Evolutionary conservation across 35 echinoderm and acorn worm genomes (phyloP), one percentile per base, ranked within the genome.

Genomic region (Amphiura filiformis): DNA sequence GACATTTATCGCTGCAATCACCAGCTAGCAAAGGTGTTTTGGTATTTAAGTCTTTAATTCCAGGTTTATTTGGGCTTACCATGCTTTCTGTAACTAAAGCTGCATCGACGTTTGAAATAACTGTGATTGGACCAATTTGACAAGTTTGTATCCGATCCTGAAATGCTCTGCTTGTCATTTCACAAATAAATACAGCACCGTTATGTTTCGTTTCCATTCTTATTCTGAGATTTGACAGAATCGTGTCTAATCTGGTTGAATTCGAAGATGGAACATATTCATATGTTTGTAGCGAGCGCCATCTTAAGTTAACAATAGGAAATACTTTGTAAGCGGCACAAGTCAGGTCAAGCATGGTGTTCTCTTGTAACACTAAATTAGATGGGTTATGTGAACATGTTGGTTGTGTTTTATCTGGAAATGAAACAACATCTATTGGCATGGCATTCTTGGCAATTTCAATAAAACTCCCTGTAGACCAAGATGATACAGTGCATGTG

Each of bases 371-470:
- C 26, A 70, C 26, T n/a, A 70, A n/a, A 30, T 70, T n/a, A 70
- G 11, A 15, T 13, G 61, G 61, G 26, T 30, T 70, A 70, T 23
- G 7, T n/a, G 61, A 15, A 70, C 61, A 70, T 26, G 61, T 26
- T 70, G 61, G 61, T 30, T 70, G 61, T 70, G 61, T 26, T 26
- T n/a, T 70, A n/a, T 70, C 61, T n/a, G 61, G 61, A 70, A 70
- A 70, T 1, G 61, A 70, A 70, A 70, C 26, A 30, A 70, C 41
- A n/a, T n/a, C n/a, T n/a, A n/a, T n/a, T n/a, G n/a, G n/a, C n/a
- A n/a, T n/a, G n/a, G n/a, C n/a, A n/a, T 70, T 1, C 4, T 70
- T 18, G 2, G 61, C 61, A 26, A 70, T n/a, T 26, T 26, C 61
- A 70, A 23, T 4, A 18, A 30, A 30, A 26, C 15, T 3, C 4